Conservation (phyloP, 2,797 vertebrate species). For the Myripristis murdjan region DNA sequence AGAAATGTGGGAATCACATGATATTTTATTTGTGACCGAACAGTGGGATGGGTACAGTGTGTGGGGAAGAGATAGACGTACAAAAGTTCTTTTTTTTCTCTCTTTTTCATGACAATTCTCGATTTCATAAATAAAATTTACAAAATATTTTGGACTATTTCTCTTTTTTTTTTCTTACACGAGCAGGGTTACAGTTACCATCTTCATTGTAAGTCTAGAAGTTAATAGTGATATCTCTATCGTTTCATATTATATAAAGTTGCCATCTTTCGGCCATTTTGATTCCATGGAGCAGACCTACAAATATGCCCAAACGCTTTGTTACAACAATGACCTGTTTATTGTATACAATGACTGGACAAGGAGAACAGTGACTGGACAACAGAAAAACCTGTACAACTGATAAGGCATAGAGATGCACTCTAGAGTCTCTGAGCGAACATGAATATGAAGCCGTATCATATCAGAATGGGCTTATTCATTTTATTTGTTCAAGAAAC, state of each 20-base stretch:
- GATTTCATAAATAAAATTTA: slow-evolving; percentile 84
- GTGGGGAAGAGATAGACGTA: slow-evolving; percentile 76
- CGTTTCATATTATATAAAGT: slow-evolving; percentile 64
- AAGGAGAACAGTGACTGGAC: slow-evolving; percentile 65
- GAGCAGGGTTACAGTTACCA: slow-evolving; percentile 67
- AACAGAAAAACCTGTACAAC: slow-evolving; percentile 61
- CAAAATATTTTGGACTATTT: slow-evolving; percentile 82
- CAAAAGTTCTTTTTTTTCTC: slow-evolving; percentile 77
- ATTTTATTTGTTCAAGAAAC: slow-evolving; percentile 41
- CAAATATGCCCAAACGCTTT: slow-evolving; percentile 66
- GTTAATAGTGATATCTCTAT: slow-evolving; percentile 72
- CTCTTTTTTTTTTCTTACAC: slow-evolving; percentile 75
- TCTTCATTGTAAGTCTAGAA: slow-evolving; percentile 69
- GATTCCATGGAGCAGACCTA: slow-evolving; percentile 62
- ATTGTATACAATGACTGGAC: slow-evolving; percentile 67
- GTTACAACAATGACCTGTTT: slow-evolving; percentile 71
- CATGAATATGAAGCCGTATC: slow-evolving; percentile 35
- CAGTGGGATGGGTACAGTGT: slow-evolving; percentile 81
- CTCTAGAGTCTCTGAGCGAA: slow-evolving; percentile 52
- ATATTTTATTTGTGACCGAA: slow-evolving; percentile 84
- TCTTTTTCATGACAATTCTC: slow-evolving; percentile 74
- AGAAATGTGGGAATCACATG: slow-evolving; percentile 74
- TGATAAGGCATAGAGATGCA: slow-evolving; percentile 71
- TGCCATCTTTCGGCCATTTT: slow-evolving; percentile 42
- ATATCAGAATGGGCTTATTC: slow-evolving; percentile 26